Base-by-base conservation (phyloP, 2,113 vertebrate genomes). In the Hystrix cristata region DNA sequence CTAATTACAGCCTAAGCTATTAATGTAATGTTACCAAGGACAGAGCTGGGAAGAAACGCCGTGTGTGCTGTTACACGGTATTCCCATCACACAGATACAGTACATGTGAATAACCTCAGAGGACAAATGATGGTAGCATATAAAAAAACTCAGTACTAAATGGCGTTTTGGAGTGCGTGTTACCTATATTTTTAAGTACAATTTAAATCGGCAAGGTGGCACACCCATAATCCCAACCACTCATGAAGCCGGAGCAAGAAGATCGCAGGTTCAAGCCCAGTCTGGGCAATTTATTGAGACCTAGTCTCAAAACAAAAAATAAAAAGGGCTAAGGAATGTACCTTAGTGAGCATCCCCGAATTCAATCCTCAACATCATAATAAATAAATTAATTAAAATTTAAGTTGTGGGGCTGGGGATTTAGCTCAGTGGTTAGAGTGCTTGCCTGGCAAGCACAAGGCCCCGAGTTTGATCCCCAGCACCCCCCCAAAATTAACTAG, bases 141-240 rank as follows among this genome's bases (percentile, higher is more conserved):
- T 51, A 57, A 27, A 38, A 29, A 93, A 84, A 57, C 38, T 55
- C 72, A 94, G 27, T 67, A 71, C 27, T 25, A 86, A 93, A 57
- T 38, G 18, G 60, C 38, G 3, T 38, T 53, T 89, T 86, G 46
- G 55, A 16, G 29, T 91, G 62, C 25, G 15, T 69, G 81, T 95
- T 69, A 72, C 18, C 12, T 76, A 34, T 55, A 69, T 69, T 93
- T 87, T 74, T 2, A 96, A 90, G 81, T 62, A 87, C 23, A 90
- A 55, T 69, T 90, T 87, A 34, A 82, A 62, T 87, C 11, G 3
- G 34, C 69, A 71, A 10, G n/a, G 27, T 38, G 69, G n/a, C 34
- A 69, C 31, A 69, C 31, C 65, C 14, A 18, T 69, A 15, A n/a
- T 69, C 65, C 65, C 65, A n/a, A 16, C 65, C 34, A 71, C n/a